Conservation (phyloP, 2,888 invertebrate species). For the Drosophila leonis region DNA sequence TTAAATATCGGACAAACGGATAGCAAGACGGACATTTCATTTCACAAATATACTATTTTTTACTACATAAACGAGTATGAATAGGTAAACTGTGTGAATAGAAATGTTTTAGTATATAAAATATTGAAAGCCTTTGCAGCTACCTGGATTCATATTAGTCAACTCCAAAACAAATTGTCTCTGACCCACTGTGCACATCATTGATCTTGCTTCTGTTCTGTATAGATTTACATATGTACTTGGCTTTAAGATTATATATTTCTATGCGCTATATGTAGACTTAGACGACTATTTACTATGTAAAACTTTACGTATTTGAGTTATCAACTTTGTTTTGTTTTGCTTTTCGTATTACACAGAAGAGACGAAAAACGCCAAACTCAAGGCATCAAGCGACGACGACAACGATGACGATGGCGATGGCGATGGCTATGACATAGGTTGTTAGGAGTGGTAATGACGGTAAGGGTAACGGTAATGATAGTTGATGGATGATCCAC, state of each 20-base stretch:
- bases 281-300: conserved; percentile 83
- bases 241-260: conserved; percentile 23
- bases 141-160: background rate
- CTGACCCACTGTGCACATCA: conserved; percentile 40
- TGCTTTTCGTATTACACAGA: conserved; percentile 45
- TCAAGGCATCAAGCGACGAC: conserved; percentile 56
- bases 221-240: conserved; percentile 34
- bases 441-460: conserved; percentile 38
- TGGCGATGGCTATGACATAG: conserved; percentile 5
- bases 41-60: background rate
- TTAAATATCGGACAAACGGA: background rate
- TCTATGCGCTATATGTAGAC: conserved; percentile 58
- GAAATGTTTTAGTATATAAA: background rate
- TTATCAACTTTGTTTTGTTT: conserved; percentile 75
- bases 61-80: background rate
- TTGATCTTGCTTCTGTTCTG: conserved; percentile 23
- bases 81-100: background rate
- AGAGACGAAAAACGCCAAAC: conserved; percentile 67
- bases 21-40: background rate
- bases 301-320: conserved; percentile 84
- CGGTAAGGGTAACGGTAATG: conserved; percentile 28
- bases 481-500: conserved; percentile 13
- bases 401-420: conserved; percentile 37
- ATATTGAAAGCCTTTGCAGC: conserved; percentile 37
- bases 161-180: conserved; percentile 4